Conservation (phyloP, 2,113 vertebrate species). For the Mirza zaza region DNA sequence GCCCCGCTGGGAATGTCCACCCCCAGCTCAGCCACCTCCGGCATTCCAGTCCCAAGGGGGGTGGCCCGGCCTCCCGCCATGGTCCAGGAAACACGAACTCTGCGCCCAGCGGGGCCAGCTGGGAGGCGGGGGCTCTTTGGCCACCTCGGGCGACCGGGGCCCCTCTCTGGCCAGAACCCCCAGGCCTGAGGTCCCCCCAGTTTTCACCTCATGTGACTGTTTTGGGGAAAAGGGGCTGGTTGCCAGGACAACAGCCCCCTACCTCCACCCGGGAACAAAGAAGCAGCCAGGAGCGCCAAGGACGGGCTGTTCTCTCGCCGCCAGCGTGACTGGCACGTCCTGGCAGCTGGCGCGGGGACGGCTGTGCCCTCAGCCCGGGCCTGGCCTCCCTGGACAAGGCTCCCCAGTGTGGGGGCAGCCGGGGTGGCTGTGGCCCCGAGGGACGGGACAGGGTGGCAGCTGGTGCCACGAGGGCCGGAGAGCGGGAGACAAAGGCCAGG, state of each 20-base stretch:
- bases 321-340: constrained; percentile 26
- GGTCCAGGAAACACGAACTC: not conserved
- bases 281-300: not conserved
- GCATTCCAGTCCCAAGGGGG: not conserved
- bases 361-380: not conserved
- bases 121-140: not conserved
- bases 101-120: not conserved
- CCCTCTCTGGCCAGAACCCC: not conserved
- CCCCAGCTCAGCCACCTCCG: not conserved
- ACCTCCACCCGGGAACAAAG: not conserved
- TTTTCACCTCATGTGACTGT: not conserved
- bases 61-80: not conserved
- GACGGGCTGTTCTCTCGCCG: not conserved
- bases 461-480: not conserved
- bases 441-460: not conserved
- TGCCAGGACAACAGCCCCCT: constrained; percentile 15
- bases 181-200: not conserved
- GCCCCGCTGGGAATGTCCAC: not conserved
- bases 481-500: not conserved
- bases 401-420: not conserved
- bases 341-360: not conserved
- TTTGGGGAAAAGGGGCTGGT: not conserved
- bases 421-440: not conserved
- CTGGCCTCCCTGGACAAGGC: not conserved
- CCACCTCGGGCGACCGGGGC: not conserved